Conservation (phyloP, 2,888 invertebrate genomes). For the Agrotis exclamationis region DNA sequence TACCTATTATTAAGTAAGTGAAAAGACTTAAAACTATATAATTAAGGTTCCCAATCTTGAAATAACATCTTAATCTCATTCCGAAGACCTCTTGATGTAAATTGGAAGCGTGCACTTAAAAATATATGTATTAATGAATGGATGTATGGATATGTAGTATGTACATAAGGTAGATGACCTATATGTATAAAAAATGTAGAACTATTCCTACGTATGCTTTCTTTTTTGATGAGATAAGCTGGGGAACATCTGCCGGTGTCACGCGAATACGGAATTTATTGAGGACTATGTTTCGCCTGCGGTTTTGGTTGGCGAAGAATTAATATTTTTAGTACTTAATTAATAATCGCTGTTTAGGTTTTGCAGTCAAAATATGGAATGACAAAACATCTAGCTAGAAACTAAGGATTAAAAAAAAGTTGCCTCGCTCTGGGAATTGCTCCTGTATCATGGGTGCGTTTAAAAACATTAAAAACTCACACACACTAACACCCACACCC, state of each 20-base stretch:
- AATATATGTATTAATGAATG: conserved; percentile 32
- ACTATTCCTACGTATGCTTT: conserved; percentile 61
- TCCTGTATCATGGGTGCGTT: too few relatives aligned
- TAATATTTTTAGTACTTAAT: background rate
- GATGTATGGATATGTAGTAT: conserved; percentile 14
- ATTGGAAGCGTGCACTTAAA: conserved; percentile 43
- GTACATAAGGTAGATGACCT: conserved; percentile 39
- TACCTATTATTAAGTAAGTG: conserved; percentile 9
- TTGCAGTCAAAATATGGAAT: too few relatives aligned
- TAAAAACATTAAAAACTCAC: too few relatives aligned
- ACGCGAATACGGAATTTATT: conserved; percentile 71
- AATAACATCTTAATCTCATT: conserved; percentile 47
- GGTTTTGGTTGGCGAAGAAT: conserved; percentile 30
- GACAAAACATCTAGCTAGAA: background rate
- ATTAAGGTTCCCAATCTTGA: conserved; percentile 35
- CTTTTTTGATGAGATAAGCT: conserved; percentile 68
- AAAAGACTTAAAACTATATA: conserved; percentile 2
- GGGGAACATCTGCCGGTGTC: conserved; percentile 71
- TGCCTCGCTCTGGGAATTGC: too few relatives aligned
- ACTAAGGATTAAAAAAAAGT: too few relatives aligned
- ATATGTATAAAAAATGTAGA: conserved; percentile 57
- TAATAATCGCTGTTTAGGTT: too few relatives aligned
- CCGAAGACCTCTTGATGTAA: conserved; percentile 25
- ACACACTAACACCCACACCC: too few relatives aligned
- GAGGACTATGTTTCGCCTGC: conserved; percentile 30